phyloP scores from a whole-genome alignment of 2,888 invertebrate genomes.

The Protodeltote pygarga region DNA sequence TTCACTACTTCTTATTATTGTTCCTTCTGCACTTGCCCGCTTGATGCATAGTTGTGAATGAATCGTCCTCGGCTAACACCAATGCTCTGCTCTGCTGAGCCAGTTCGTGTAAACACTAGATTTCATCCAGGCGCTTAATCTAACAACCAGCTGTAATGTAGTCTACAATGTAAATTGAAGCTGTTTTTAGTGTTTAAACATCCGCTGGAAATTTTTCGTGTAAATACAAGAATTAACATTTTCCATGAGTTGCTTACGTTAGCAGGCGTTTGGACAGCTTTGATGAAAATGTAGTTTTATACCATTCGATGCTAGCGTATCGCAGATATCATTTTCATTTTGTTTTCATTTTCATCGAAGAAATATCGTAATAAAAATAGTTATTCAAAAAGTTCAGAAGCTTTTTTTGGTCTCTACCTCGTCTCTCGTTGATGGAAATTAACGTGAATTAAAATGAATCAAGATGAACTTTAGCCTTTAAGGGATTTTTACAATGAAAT shows the following conservation, averaged over 20 bases:
- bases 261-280: too few relatives aligned
- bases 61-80: conserved; percentile 11
- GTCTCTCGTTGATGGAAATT: too few relatives aligned
- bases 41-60: conserved; percentile 5
- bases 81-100: not conserved
- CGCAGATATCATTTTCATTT: too few relatives aligned
- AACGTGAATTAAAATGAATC: too few relatives aligned
- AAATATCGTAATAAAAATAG: too few relatives aligned
- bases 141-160: conserved; percentile 1
- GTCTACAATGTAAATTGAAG: conserved; percentile 1
- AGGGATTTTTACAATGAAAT: too few relatives aligned
- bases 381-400: too few relatives aligned
- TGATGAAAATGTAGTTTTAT: too few relatives aligned
- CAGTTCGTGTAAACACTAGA: conserved; percentile 4
- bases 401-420: too few relatives aligned
- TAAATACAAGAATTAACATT: conserved; percentile 8
- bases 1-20: not conserved
- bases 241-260: not conserved
- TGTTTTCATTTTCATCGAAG: too few relatives aligned
- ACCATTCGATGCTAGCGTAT: too few relatives aligned
- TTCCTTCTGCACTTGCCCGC: not conserved
- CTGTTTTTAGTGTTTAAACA: conserved; percentile 7
- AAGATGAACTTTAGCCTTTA: too few relatives aligned
- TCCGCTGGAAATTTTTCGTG: not conserved
- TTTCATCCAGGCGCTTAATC: not conserved